A percentile compares a stretch with the other conserved stretches of the same genome.
phyloP scores from a whole-genome alignment of 2,888 invertebrate species.

The Macropis europaea region DNA sequence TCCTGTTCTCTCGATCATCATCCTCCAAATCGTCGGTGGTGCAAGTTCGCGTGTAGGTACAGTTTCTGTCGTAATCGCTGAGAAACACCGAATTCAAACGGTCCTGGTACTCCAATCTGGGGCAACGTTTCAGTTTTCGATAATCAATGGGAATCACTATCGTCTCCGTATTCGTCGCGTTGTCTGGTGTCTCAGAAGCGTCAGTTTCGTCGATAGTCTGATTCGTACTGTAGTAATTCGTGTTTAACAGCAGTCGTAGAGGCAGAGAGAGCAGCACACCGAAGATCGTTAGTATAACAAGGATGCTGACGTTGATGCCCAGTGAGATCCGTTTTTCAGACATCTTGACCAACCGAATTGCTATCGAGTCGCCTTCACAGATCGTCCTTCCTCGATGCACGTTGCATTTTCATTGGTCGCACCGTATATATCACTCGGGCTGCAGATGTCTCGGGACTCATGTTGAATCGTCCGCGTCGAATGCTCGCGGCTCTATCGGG shows the following conservation, averaged over 20 bases:
- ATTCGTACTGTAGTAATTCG: slow-evolving; percentile 59
- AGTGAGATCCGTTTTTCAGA: slow-evolving; percentile 64
- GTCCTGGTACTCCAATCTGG: slow-evolving; percentile 63
- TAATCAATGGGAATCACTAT: slow-evolving; percentile 46
- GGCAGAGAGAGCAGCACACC: slow-evolving; percentile 70
- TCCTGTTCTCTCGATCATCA: background rate
- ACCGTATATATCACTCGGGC: background rate
- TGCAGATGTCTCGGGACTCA: background rate
- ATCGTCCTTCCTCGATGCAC: background rate
- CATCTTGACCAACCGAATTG: slow-evolving; percentile 35
- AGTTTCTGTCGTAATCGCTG: slow-evolving; percentile 71
- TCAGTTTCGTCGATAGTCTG: background rate
- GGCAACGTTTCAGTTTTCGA: slow-evolving; percentile 63
- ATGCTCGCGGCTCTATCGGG: background rate
- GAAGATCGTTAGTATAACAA: slow-evolving; percentile 72
- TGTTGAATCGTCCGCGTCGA: background rate
- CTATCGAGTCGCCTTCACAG: slow-evolving; percentile 2
- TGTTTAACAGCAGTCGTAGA: slow-evolving; percentile 66
- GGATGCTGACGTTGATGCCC: slow-evolving; percentile 71
- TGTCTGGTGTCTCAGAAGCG: background rate
- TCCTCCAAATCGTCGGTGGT: background rate
- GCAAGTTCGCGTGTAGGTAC: slow-evolving; percentile 52
- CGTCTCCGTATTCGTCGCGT: slow-evolving; percentile 16
- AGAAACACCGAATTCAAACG: slow-evolving; percentile 61
- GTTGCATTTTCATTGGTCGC: background rate